Conservation (phyloP, 2,888 invertebrate genomes). For the Ligdia adustata region DNA sequence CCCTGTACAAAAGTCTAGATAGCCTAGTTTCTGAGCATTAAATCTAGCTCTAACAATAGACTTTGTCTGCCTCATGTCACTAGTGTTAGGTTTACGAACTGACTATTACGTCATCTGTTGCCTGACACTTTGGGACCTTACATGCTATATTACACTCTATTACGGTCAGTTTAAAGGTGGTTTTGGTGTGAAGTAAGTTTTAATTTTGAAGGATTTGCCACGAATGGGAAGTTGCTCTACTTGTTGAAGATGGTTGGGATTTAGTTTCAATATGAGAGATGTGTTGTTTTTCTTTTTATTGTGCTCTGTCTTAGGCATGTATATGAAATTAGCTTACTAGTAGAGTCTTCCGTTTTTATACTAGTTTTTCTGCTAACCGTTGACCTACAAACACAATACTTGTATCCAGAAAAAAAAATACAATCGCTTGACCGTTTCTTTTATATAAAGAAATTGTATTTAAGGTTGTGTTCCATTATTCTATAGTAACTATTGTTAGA, state of each 20-base stretch:
- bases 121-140: not conserved
- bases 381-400: too few relatives aligned
- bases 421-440: too few relatives aligned
- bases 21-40: conserved; percentile 1
- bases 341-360: too few relatives aligned
- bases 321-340: too few relatives aligned
- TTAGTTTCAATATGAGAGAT: not conserved
- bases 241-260: conserved; percentile 5
- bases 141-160: not conserved
- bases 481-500: too few relatives aligned
- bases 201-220: conserved; percentile 7
- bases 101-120: not conserved
- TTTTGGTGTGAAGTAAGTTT: not conserved
- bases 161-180: not conserved
- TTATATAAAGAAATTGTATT: too few relatives aligned
- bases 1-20: not conserved
- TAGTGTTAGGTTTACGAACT: not conserved
- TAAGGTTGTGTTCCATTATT: too few relatives aligned
- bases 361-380: too few relatives aligned
- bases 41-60: conserved; percentile 4
- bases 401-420: too few relatives aligned
- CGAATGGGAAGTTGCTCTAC: not conserved
- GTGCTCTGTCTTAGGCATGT: too few relatives aligned
- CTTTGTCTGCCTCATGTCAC: not conserved
- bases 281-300: not conserved